Percentiles rank a stretch among this genome's conserved stretches.
These are phyloP conservation scores for Heteropelma amictum DNA, from an alignment of 2,888 invertebrate genomes.

Conservation along the genomic window DNA sequence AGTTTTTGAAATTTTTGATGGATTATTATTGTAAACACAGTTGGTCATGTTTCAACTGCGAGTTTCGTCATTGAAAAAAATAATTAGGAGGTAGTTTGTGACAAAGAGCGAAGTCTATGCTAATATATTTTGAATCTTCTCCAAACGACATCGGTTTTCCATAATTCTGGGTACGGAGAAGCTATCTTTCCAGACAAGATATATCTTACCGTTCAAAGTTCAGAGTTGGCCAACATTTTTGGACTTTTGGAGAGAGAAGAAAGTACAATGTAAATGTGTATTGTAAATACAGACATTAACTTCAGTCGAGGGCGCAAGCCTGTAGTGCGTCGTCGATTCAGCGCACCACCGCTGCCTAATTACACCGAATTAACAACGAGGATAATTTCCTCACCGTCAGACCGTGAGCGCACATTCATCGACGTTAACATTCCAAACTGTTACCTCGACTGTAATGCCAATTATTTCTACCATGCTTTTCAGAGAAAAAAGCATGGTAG, in stretches of 20 bases:
- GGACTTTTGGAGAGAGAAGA: conserved; percentile 14
- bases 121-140: too few species aligned
- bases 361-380: conserved; percentile 64
- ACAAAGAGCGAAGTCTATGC: too few species aligned
- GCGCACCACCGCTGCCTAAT: conserved; percentile 61
- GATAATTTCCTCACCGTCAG: conserved; percentile 60
- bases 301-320: background rate
- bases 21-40: too few species aligned
- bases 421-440: conserved; percentile 51
- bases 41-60: too few species aligned
- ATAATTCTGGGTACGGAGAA: too few species aligned
- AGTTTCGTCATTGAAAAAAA: too few species aligned
- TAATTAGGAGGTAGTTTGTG: too few species aligned
- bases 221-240: conserved; percentile 51
- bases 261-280: background rate
- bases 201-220: conserved; percentile 9
- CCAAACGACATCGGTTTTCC: too few species aligned
- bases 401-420: conserved; percentile 14
- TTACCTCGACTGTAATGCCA: conserved; percentile 51
- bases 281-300: background rate
- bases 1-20: too few species aligned
- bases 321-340: conserved; percentile 48
- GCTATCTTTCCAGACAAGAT: too few species aligned
- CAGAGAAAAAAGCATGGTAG: conserved; percentile 25
- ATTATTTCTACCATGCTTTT: conserved; percentile 47